Evolutionary conservation across 2,797 vertebrate genomes (phyloP).

Genomic region (Heterohyrax brucei): DNA sequence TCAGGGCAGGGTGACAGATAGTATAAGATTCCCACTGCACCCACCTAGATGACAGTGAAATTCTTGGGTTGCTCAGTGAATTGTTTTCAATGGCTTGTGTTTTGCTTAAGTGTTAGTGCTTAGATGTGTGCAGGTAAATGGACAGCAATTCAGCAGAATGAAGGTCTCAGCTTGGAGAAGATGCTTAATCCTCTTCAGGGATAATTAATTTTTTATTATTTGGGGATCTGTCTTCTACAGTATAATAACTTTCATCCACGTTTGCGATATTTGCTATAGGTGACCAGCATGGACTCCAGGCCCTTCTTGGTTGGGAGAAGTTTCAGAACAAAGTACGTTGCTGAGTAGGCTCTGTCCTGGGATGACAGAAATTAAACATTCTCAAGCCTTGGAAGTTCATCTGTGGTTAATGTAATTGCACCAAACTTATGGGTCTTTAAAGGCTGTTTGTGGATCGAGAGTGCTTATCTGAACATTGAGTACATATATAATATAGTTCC

Average conservation of each 20-base stretch:
- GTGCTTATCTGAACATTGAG: constrained; percentile 75
- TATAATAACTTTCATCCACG: constrained; percentile 44
- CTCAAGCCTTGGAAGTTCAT: constrained; percentile 19
- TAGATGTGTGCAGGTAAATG: constrained; percentile 71
- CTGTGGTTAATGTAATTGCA: constrained; percentile 45
- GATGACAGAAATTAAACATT: constrained; percentile 49
- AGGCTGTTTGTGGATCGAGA: constrained; percentile 69
- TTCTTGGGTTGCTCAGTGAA: constrained; percentile 65
- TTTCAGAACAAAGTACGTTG: constrained; percentile 38
- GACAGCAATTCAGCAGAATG: constrained; percentile 74
- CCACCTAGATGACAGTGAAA: constrained; percentile 64
- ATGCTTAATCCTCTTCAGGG: constrained; percentile 80
- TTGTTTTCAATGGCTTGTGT: constrained; percentile 72
- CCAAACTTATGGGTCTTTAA: constrained; percentile 71
- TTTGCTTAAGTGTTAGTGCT: constrained; percentile 81
- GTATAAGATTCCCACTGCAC: constrained; percentile 51
- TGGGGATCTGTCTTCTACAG: constrained; percentile 61
- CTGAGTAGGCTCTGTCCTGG: constrained; percentile 21
- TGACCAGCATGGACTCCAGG: constrained; percentile 45
- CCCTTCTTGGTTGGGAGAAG: not conserved
- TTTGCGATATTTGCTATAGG: constrained; percentile 41
- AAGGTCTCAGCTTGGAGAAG: constrained; percentile 76
- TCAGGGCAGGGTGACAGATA: constrained; percentile 50
- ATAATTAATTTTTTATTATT: constrained; percentile 86
- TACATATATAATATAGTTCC: constrained; percentile 65